Conservation (phyloP, 1,140 invertebrate species). For the Lasioglossum albipes region DNA sequence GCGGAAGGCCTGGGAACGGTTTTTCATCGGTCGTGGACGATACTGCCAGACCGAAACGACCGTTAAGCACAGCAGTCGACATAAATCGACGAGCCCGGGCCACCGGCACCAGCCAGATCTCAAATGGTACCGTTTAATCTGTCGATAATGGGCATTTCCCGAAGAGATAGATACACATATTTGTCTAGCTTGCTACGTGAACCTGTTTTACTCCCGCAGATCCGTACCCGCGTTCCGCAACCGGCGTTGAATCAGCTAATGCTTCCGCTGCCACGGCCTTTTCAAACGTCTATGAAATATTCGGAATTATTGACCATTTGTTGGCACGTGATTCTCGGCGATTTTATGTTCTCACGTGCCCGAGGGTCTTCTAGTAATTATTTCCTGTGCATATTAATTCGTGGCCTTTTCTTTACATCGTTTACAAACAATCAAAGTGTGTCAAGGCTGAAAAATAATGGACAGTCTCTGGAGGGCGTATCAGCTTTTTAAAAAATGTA, state of each 20-base stretch:
- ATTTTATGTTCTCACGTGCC: too few relatives aligned
- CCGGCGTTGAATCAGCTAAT: neutral
- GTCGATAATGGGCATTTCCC: slow-evolving; percentile 44
- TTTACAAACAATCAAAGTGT: too few relatives aligned
- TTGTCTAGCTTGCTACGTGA: slow-evolving; percentile 17
- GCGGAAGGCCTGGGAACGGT: neutral
- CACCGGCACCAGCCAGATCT: slow-evolving; percentile 24
- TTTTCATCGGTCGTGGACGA: slow-evolving; percentile 22
- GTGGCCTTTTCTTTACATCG: too few relatives aligned
- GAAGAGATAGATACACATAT: slow-evolving; percentile 32
- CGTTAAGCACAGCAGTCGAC: slow-evolving; percentile 23
- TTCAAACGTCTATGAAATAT: too few relatives aligned
- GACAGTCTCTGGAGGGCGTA: too few relatives aligned
- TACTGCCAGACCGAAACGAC: slow-evolving; percentile 8
- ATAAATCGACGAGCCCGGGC: slow-evolving; percentile 30
- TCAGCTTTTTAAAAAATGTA: too few relatives aligned
- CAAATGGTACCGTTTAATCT: slow-evolving; percentile 51
- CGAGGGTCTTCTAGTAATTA: too few relatives aligned
- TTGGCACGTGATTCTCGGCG: too few relatives aligned
- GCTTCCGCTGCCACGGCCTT: neutral
- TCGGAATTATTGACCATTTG: too few relatives aligned
- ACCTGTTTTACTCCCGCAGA: neutral
- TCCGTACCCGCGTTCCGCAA: neutral
- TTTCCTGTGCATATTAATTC: too few relatives aligned
- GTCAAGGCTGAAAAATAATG: too few relatives aligned